Evolutionary conservation across 1,140 invertebrate species (phyloP).

Genomic region (Archivesica marissinica): DNA sequence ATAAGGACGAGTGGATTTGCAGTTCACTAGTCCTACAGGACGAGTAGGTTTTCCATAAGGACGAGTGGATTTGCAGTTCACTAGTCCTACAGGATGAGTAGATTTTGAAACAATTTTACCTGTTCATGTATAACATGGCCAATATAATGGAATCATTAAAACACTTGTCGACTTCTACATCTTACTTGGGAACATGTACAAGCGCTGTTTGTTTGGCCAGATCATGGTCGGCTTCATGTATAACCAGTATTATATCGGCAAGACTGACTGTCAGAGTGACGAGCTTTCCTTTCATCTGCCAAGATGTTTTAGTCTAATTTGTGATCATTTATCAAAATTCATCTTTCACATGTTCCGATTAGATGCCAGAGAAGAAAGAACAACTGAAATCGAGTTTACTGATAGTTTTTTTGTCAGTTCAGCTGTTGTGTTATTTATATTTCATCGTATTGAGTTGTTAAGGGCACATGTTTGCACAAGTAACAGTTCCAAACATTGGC

Average conservation of each 20-base stretch:
- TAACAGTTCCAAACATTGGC: slow-evolving; percentile 18
- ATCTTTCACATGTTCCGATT: slow-evolving; percentile 33
- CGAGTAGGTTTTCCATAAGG: too few relatives aligned
- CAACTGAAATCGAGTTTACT: background rate
- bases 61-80: too few relatives aligned
- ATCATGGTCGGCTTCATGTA: too few relatives aligned
- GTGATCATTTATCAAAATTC: slow-evolving; percentile 31
- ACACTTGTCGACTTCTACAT: too few relatives aligned
- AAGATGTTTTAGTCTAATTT: slow-evolving; percentile 15
- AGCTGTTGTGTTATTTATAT: slow-evolving; percentile 41
- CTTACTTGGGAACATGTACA: too few relatives aligned
- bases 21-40: too few relatives aligned
- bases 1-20: too few relatives aligned
- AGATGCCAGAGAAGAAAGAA: background rate
- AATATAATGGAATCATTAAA: too few relatives aligned
- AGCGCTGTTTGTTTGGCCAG: too few relatives aligned
- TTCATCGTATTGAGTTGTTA: slow-evolving; percentile 38
- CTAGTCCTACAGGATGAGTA: too few relatives aligned
- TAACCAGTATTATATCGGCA: slow-evolving; percentile 9
- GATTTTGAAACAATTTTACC: too few relatives aligned
- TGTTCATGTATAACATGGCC: too few relatives aligned
- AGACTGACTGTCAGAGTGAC: slow-evolving; percentile 13
- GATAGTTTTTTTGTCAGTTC: slow-evolving; percentile 24
- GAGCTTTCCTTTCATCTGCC: slow-evolving; percentile 27
- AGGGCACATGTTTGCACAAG: slow-evolving; percentile 41